A percentile compares a stretch with the other conserved stretches of the same genome.
phyloP scores from a whole-genome alignment of 2,888 invertebrate species.

The Leptinotarsa juncta region DNA sequence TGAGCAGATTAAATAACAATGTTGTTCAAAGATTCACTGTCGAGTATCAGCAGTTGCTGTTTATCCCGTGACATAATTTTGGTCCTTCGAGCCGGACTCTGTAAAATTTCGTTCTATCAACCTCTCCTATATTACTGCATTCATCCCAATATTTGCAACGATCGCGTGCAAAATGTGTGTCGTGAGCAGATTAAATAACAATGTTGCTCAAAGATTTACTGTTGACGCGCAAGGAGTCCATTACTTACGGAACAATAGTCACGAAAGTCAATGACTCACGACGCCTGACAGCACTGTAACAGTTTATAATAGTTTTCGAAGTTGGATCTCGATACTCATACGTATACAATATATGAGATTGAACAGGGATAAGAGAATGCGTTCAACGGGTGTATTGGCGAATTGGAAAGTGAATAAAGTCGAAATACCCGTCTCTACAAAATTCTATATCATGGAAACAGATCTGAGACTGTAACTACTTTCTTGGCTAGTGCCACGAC shows the following conservation, averaged over 20 bases:
- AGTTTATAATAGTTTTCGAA: conserved; percentile 8
- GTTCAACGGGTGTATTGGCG: not conserved
- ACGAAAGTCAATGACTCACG: conserved; percentile 51
- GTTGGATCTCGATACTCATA: not conserved
- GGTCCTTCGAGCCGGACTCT: conserved; percentile 1
- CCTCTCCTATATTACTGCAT: not conserved
- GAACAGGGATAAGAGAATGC: not conserved
- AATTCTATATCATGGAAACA: no score
- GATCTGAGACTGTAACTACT: no score
- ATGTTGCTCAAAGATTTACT: conserved; percentile 58
- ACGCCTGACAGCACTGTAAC: not conserved
- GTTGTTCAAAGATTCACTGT: conserved; percentile 59
- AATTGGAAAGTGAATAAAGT: no score
- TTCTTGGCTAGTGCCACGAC: no score
- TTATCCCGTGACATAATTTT: not conserved
- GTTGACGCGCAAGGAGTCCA: conserved; percentile 59
- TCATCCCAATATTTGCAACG: not conserved
- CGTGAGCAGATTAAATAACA: conserved; percentile 59
- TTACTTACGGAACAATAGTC: conserved; percentile 61
- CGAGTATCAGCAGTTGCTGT: conserved; percentile 27
- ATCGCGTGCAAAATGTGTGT: conserved; percentile 43
- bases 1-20: conserved; percentile 58
- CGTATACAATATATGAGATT: not conserved
- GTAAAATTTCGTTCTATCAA: not conserved
- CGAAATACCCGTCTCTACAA: no score